Conservation (phyloP, 2,113 vertebrate genomes). For the Ammodytes dubius region DNA sequence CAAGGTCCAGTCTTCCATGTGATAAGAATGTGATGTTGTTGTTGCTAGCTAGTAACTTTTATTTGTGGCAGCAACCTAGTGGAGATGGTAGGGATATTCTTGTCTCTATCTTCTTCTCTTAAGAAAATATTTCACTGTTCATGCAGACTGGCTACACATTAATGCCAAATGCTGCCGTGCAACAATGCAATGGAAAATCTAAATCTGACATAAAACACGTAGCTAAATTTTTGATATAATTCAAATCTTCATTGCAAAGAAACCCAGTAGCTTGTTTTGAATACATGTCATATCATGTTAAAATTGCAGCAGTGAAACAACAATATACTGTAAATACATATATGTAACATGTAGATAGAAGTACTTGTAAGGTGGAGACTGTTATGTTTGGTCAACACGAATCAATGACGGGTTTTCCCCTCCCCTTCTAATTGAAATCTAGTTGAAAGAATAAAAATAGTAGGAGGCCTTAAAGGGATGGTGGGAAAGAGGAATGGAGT, state of each 20-base stretch:
- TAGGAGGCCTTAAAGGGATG: constrained; percentile 13
- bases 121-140: background rate
- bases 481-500: background rate
- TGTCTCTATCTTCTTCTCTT: background rate
- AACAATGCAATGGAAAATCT: background rate
- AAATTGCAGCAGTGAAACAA: too few relatives aligned
- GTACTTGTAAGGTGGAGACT: background rate
- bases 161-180: background rate
- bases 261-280: background rate
- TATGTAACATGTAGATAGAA: too few relatives aligned
- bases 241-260: too few relatives aligned
- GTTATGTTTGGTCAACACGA: background rate
- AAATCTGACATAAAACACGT: background rate
- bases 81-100: background rate
- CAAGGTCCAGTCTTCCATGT: background rate
- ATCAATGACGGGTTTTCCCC: background rate
- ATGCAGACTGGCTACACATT: background rate
- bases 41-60: background rate
- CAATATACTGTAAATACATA: too few relatives aligned
- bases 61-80: too few relatives aligned
- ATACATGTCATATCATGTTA: too few relatives aligned
- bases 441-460: constrained; percentile 37
- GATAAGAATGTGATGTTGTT: background rate
- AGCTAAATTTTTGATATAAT: background rate
- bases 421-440: constrained; percentile 5